Evolutionary conservation across 2,888 invertebrate species (phyloP).

Genomic region (Copidosoma aretas): DNA sequence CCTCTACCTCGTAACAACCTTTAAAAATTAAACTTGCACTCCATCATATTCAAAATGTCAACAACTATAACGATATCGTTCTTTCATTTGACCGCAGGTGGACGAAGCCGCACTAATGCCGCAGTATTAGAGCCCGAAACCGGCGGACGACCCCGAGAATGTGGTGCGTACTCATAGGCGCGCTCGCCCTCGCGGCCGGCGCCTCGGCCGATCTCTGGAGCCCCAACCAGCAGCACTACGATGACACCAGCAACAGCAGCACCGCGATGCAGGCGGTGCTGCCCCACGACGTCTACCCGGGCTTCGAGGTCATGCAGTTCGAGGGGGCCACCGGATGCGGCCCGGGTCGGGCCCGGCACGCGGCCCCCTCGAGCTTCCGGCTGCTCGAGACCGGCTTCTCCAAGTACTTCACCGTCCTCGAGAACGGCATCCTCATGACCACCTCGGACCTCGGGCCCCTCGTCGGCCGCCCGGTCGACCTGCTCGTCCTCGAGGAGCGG

Average conservation of each 20-base stretch:
- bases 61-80: too few relatives aligned
- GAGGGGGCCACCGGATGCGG: constrained; percentile 66
- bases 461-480: constrained; percentile 80
- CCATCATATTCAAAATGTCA: too few relatives aligned
- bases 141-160: constrained; percentile 46
- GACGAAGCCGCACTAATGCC: constrained; percentile 52
- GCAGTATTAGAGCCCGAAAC: constrained; percentile 49
- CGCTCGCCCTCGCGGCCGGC: constrained; percentile 46
- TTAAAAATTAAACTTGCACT: too few relatives aligned
- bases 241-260: constrained; percentile 15
- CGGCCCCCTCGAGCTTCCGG: constrained; percentile 65
- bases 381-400: constrained; percentile 81
- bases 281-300: constrained; percentile 89
- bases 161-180: constrained; percentile 52
- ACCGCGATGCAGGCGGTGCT: constrained; percentile 67
- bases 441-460: constrained; percentile 84
- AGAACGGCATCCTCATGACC: constrained; percentile 90
- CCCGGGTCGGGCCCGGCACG: constrained; percentile 51
- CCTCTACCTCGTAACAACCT: too few relatives aligned
- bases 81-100: constrained; percentile 40
- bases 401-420: constrained; percentile 85
- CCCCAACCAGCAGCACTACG: neutral
- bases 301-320: constrained; percentile 85
- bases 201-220: constrained; percentile 19
- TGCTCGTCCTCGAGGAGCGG: constrained; percentile 82